These are phyloP conservation scores for Scaptomyza pallida DNA, from an alignment of 1,140 invertebrate genomes.

Conservation along the genomic window DNA sequence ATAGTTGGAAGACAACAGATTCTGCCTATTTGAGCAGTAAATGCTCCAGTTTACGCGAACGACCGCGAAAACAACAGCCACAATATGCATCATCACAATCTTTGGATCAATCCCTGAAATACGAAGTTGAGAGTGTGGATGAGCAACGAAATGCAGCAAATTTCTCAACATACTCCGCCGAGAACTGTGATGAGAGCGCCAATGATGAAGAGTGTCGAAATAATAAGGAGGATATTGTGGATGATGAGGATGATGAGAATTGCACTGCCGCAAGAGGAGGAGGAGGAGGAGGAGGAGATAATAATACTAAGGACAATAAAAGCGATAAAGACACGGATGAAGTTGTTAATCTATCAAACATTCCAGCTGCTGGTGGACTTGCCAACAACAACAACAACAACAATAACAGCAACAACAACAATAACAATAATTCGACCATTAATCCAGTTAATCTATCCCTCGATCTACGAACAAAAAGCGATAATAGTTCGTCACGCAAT, in stretches of 20 bases:
- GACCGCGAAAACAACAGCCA: conserved; percentile 75
- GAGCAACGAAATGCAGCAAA: conserved; percentile 52
- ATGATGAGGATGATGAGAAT: conserved; percentile 56
- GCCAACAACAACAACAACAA: conserved; percentile 50
- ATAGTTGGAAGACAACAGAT: conserved; percentile 86
- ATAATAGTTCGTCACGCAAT: conserved; percentile 52
- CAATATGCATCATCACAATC: conserved; percentile 61
- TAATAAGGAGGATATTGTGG: conserved; percentile 45
- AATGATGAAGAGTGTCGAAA: conserved; percentile 45
- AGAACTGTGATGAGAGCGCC: conserved; percentile 63
- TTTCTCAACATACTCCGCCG: conserved; percentile 57
- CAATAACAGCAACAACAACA: conserved; percentile 48
- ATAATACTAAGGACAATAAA: conserved; percentile 64
- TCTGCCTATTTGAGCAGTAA: conserved; percentile 73
- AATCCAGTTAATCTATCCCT: conserved; percentile 92
- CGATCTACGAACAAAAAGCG: conserved; percentile 84
- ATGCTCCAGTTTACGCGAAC: conserved; percentile 77
- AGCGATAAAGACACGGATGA: conserved; percentile 75
- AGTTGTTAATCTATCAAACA: conserved; percentile 73
- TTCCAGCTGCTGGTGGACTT: conserved; percentile 57
- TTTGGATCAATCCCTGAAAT: conserved; percentile 66
- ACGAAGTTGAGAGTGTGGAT: conserved; percentile 71
- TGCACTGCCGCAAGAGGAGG: conserved; percentile 24
- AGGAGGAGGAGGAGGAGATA: no score
- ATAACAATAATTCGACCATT: conserved; percentile 78